Evolutionary conservation across 2,888 invertebrate species (phyloP), one percentile per base, ranked within the genome.

Genomic region (Macrophya annulata): DNA sequence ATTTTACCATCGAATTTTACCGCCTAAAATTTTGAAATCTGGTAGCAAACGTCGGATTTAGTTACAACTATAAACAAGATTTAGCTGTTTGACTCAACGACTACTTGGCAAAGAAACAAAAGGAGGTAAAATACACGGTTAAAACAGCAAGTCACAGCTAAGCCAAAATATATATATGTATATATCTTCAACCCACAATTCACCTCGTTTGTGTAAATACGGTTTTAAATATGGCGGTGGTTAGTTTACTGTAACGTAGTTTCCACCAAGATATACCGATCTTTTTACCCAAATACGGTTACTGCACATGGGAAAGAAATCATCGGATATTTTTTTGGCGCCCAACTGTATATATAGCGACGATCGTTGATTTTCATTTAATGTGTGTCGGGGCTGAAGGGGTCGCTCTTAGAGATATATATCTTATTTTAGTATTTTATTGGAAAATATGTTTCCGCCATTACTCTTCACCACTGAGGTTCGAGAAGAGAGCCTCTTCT

Each of bases 291-390:
- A 31, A 31, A 17, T 68, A 55, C 55, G 3, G 1, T 31, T 31
- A 31, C 8, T n/a, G 21, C 31, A 17, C 31, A 37, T 12, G 21
- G 31, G 15, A 68, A 43, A 43, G 3, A 45, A 17, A 43, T 74
- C 10, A 74, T 45, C 72, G 45, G n/a, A 9, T 21, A 43, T 74
- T 77, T 45, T 31, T 55, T 25, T 51, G 31, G 55, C 48, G 25
- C 48, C 17, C n/a, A n/a, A 25, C 31, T 48, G 31, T 31, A 31
- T n/a, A n/a, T 21, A 21, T 74, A n/a, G 25, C 4, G 12, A 62
- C 17, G 81, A 81, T 81, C 59, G 59, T 81, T 81, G 81, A 81
- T 81, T 62, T 81, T 81, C 81, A 81, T 81, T 81, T 81, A 62
- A 81, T 59, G 43, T 43, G 62, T 25, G 59, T 5, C 25, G 72